phyloP scores from a whole-genome alignment of 2,797 vertebrate genomes.

The Phalloptychus januarius region DNA sequence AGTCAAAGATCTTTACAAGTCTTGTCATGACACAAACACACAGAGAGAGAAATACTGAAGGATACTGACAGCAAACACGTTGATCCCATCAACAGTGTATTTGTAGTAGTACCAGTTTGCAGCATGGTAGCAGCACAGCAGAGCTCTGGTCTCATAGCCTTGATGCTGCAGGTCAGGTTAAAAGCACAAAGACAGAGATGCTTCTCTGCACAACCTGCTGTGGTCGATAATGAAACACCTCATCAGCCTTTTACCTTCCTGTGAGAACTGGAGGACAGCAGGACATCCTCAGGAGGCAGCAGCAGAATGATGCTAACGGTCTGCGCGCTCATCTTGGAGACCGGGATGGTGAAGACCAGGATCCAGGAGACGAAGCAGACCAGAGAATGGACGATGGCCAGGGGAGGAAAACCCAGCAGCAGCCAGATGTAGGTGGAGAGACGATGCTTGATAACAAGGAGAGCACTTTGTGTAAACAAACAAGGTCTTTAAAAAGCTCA shows the following conservation, averaged over 20 bases:
- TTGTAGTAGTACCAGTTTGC: slow-evolving; percentile 90
- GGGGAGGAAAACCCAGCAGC: slow-evolving; percentile 79
- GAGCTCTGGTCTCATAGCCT: slow-evolving; percentile 66
- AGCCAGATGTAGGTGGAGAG: slow-evolving; percentile 75
- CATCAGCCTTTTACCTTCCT: slow-evolving; percentile 67
- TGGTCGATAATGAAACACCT: background rate
- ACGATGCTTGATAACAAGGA: slow-evolving; percentile 57
- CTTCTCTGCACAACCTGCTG: background rate
- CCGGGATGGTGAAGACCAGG: slow-evolving; percentile 83
- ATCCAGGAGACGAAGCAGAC: slow-evolving; percentile 84
- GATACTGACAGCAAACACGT: slow-evolving; percentile 89
- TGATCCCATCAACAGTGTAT: slow-evolving; percentile 85
- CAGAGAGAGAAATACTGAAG: slow-evolving; percentile 55
- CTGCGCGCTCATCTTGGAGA: slow-evolving; percentile 84
- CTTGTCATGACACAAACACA: slow-evolving; percentile 7
- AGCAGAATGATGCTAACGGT: slow-evolving; percentile 73
- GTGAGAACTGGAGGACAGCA: slow-evolving; percentile 60
- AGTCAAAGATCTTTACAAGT: slow-evolving; percentile 54
- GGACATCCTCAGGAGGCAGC: slow-evolving; percentile 76
- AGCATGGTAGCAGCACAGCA: slow-evolving; percentile 85
- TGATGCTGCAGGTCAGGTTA: slow-evolving; percentile 59
- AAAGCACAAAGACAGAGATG: background rate
- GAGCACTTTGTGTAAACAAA: background rate
- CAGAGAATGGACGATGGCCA: slow-evolving; percentile 79
- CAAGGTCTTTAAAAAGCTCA: background rate